Evolutionary conservation across 2,113 vertebrate genomes (phyloP).

Genomic region (Rhinopomastus cyanomelas): DNA sequence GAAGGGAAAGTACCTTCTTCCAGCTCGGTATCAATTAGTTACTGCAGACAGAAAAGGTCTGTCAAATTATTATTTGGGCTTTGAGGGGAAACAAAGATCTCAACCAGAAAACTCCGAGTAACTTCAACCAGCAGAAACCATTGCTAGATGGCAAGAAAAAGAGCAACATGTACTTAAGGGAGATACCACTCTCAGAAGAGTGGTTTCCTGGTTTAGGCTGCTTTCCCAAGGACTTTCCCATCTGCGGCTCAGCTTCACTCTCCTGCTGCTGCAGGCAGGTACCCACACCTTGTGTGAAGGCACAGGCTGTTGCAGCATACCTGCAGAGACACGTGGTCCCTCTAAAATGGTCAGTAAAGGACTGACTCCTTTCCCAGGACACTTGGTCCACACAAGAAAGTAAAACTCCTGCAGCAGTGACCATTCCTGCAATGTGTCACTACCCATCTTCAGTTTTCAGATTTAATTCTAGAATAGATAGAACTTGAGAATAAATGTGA

Average conservation of each 20-base stretch:
- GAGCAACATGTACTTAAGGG: rapidly evolving
- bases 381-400: neutral
- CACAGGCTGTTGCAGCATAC: neutral
- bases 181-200: neutral
- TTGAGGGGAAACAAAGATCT: neutral
- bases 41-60: neutral
- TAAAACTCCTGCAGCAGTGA: no score
- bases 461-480: no score
- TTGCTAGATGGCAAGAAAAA: neutral
- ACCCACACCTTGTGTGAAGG: neutral
- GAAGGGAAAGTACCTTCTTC: rapidly evolving
- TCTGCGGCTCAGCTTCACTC: neutral
- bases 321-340: neutral
- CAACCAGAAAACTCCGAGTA: neutral
- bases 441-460: no score
- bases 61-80: neutral
- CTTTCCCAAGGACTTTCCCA: neutral
- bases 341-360: neutral
- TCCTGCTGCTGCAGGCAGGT: neutral
- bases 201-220: neutral
- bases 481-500: no score
- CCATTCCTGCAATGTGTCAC: no score
- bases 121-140: neutral
- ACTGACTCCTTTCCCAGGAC: neutral
- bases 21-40: neutral